A percentile compares a stretch with the other conserved stretches of the same genome.
Evolutionary conservation across 2,113 vertebrate species (phyloP).

Genomic region (Zingel zingel): DNA sequence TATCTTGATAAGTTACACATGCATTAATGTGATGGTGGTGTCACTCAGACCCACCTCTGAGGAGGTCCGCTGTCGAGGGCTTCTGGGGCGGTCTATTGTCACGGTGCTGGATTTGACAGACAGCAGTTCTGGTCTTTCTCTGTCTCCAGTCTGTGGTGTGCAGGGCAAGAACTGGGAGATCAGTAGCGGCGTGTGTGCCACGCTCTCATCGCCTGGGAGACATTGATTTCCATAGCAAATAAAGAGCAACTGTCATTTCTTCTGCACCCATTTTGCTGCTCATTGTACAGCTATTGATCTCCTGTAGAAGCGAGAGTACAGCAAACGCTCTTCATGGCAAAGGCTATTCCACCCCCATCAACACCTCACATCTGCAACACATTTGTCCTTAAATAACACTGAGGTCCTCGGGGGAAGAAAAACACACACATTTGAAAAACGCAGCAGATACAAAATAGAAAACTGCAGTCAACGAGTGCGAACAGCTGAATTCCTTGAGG

Average conservation of each 20-base stretch:
- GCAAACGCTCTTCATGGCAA: constrained; percentile 49
- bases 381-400: constrained; percentile 46
- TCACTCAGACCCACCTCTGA: constrained; percentile 83
- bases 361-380: constrained; percentile 30
- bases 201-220: constrained; percentile 88
- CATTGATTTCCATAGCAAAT: constrained; percentile 81
- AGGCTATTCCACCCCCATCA: constrained; percentile 33
- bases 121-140: constrained; percentile 82
- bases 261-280: constrained; percentile 63
- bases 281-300: constrained; percentile 72
- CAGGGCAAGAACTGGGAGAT: constrained; percentile 85
- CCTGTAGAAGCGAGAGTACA: constrained; percentile 46
- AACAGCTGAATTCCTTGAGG: constrained; percentile 41
- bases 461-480: constrained; percentile 6
- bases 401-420: background rate
- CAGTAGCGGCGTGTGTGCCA: constrained; percentile 80
- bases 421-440: constrained; percentile 18
- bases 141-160: constrained; percentile 81
- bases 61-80: constrained; percentile 87
- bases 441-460: constrained; percentile 24
- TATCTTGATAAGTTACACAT: too few relatives aligned
- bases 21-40: background rate
- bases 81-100: constrained; percentile 80
- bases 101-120: constrained; percentile 85
- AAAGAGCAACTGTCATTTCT: constrained; percentile 75